Conservation (phyloP, 2,797 vertebrate genomes). For the Tapirus indicus region DNA sequence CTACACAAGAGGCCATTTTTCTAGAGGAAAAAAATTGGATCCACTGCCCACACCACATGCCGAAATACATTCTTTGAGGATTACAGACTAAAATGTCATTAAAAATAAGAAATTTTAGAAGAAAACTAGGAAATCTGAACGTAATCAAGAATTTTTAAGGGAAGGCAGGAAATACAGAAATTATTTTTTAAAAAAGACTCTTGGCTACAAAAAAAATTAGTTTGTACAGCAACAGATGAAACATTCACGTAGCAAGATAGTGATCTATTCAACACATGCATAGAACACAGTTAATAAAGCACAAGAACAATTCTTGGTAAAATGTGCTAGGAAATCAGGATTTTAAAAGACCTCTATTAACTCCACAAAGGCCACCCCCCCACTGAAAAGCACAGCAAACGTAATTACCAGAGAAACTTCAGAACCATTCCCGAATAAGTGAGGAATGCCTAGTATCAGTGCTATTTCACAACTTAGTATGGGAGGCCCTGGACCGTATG, state of each 20-base stretch:
- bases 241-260: background rate
- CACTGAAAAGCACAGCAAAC: background rate
- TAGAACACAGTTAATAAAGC: background rate
- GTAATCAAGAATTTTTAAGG: too few species aligned
- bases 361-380: background rate
- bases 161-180: too few species aligned
- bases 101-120: background rate
- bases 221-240: too few species aligned
- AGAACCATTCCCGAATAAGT: too few species aligned
- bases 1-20: background rate
- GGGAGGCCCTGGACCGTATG: too few species aligned
- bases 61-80: background rate
- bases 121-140: conserved; percentile 11
- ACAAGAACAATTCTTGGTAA: background rate
- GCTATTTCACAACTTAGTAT: too few species aligned
- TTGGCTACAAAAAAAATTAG: too few species aligned
- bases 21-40: background rate
- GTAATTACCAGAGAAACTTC: background rate
- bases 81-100: background rate
- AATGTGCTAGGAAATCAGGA: background rate
- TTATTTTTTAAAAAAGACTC: too few species aligned
- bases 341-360: background rate
- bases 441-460: too few species aligned
- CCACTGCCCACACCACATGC: too few species aligned
- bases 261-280: background rate